A percentile compares a stretch with the other conserved stretches of the same genome.
Evolutionary conservation across 2,888 invertebrate species (phyloP).

Genomic region (Malthinus flaveolus): DNA sequence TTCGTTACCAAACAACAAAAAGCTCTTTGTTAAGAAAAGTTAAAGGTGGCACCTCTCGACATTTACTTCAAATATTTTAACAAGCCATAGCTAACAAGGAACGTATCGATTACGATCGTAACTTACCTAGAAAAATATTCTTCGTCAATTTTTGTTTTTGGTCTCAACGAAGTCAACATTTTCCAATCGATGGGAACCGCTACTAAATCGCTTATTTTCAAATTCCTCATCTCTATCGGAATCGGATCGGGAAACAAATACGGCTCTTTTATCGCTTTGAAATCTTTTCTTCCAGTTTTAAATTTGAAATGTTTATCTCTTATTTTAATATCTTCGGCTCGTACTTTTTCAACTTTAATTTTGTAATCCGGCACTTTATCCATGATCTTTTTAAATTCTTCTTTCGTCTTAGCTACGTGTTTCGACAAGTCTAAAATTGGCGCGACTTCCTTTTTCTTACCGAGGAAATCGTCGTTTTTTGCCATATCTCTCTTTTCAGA

Average conservation of each 20-base stretch:
- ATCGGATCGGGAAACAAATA: conserved; percentile 76
- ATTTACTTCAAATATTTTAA: too few species aligned
- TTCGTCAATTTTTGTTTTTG: conserved; percentile 82
- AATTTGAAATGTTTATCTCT: conserved; percentile 76
- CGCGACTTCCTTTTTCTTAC: conserved; percentile 82
- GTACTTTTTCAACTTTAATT: conserved; percentile 83
- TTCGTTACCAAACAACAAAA: too few species aligned
- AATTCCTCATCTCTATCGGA: conserved; percentile 77
- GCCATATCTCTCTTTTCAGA: conserved; percentile 52
- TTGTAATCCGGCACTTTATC: conserved; percentile 91
- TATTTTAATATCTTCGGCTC: conserved; percentile 75
- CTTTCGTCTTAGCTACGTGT: conserved; percentile 73
- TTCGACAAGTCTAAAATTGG: conserved; percentile 84
- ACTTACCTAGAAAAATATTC: conserved; percentile 79
- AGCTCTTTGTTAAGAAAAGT: too few species aligned
- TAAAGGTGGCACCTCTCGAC: too few species aligned
- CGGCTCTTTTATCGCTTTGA: conserved; percentile 65
- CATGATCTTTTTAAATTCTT: conserved; percentile 80
- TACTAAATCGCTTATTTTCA: conserved; percentile 77
- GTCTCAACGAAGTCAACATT: conserved; percentile 87
- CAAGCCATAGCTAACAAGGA: too few species aligned
- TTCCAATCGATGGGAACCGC: conserved; percentile 89
- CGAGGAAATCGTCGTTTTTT: conserved; percentile 81
- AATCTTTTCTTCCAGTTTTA: conserved; percentile 73
- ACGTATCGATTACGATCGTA: background rate